Percentiles rank a stretch among this genome's conserved stretches.
Conservation (phyloP, 2,888 invertebrate genomes). For the Metallyticus violacea region DNA sequence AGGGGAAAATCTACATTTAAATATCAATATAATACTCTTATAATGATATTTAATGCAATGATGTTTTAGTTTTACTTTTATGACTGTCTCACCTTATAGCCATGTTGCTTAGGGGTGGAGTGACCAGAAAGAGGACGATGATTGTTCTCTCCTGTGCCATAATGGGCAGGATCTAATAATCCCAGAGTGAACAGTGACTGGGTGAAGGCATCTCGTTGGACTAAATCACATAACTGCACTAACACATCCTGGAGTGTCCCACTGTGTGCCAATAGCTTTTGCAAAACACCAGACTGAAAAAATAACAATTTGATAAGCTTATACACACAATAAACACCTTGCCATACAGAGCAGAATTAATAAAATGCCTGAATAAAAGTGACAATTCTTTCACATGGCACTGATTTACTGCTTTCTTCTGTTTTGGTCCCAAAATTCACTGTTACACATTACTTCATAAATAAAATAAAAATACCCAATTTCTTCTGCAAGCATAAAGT, state of each 20-base stretch:
- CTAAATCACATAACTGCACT: constrained; percentile 55
- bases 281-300: constrained; percentile 52
- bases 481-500: too few species aligned
- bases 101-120: constrained; percentile 35
- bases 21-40: too few species aligned
- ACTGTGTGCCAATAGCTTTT: constrained; percentile 51
- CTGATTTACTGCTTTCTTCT: too few species aligned
- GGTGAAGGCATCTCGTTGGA: constrained; percentile 61
- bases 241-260: constrained; percentile 52
- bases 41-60: too few species aligned
- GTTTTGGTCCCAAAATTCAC: too few species aligned
- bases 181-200: constrained; percentile 57
- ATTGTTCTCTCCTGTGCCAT: constrained; percentile 39
- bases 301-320: constrained; percentile 24
- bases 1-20: too few species aligned
- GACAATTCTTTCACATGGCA: too few species aligned
- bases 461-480: too few species aligned
- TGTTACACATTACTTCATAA: too few species aligned
- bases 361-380: too few species aligned
- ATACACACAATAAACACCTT: background rate
- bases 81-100: constrained; percentile 35
- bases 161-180: constrained; percentile 47
- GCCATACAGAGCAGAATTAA: too few species aligned
- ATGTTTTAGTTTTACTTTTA: too few species aligned
- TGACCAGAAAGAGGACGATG: constrained; percentile 37